phyloP scores from a whole-genome alignment of 2,888 invertebrate genomes.

The Sericinus montela region DNA sequence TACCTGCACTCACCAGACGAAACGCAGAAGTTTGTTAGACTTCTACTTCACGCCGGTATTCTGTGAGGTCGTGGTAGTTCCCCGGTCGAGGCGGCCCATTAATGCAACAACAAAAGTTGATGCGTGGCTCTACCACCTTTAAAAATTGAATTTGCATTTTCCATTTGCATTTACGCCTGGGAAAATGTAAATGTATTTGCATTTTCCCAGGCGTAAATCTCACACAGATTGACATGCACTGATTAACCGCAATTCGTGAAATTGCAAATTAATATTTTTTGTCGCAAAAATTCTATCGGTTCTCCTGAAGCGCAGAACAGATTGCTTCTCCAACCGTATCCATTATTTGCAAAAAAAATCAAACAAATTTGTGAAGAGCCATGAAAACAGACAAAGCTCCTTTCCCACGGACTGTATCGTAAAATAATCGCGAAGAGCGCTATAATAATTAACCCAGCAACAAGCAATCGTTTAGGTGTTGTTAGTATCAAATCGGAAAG shows the following conservation, averaged over 20 bases:
- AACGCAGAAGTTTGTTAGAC: too few species aligned
- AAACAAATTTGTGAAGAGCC: constrained; percentile 37
- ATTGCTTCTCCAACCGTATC: constrained; percentile 52
- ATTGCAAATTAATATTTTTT: constrained; percentile 43
- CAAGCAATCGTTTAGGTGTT: constrained; percentile 24
- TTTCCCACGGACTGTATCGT: constrained; percentile 57
- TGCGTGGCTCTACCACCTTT: too few species aligned
- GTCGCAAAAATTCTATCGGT: constrained; percentile 31
- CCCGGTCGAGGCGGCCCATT: too few species aligned
- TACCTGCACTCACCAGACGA: too few species aligned
- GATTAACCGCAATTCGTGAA: constrained; percentile 50
- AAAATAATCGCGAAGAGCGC: constrained; percentile 25
- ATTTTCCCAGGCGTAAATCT: constrained; percentile 27
- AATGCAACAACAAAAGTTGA: too few species aligned
- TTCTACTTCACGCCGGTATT: too few species aligned
- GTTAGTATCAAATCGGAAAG: neutral
- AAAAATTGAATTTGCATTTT: too few species aligned
- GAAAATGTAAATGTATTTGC: constrained; percentile 14
- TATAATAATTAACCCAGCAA: constrained; percentile 26
- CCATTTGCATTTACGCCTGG: too few species aligned
- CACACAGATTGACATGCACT: constrained; percentile 42
- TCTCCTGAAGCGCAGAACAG: constrained; percentile 52
- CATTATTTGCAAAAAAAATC: constrained; percentile 49
- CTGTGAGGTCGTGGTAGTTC: too few species aligned
- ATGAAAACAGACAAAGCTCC: constrained; percentile 39